phyloP scores from a whole-genome alignment of 2,888 invertebrate species.

The Sipha maydis region DNA sequence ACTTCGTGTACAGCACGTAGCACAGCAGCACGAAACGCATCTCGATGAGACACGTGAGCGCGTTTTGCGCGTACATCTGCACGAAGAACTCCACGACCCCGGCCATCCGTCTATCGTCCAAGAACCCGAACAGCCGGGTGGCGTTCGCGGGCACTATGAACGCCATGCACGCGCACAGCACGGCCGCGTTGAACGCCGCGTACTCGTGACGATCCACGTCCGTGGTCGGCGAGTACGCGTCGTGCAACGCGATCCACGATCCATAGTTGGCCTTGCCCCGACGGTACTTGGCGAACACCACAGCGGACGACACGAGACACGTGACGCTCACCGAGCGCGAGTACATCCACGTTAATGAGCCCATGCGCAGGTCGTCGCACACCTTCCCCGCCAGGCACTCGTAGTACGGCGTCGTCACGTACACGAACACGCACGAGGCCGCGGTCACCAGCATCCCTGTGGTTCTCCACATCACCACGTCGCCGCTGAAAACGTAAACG shows the following conservation, averaged over 20 bases:
- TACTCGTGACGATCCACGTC: too few species aligned
- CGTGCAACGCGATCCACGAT: neutral
- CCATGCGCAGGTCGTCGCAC: neutral
- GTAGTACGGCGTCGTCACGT: conserved; percentile 1
- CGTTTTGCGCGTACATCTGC: conserved; percentile 49
- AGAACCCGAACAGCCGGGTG: neutral
- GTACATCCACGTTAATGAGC: neutral
- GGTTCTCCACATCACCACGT: too few species aligned
- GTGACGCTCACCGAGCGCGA: neutral
- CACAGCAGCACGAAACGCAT: conserved; percentile 38
- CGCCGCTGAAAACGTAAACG: too few species aligned
- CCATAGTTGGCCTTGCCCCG: neutral
- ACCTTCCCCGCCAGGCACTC: neutral
- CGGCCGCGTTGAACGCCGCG: neutral
- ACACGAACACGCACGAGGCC: conserved; percentile 10
- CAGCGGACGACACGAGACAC: neutral
- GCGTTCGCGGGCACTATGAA: conserved; percentile 30
- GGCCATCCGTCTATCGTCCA: neutral
- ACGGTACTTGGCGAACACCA: neutral
- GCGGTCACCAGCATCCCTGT: too few species aligned
- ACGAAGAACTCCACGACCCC: conserved; percentile 4
- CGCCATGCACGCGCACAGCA: neutral
- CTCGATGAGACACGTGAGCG: conserved; percentile 41
- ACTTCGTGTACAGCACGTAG: conserved; percentile 20
- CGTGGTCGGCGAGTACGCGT: conserved; percentile 11